Conservation (phyloP, 2,797 vertebrate species). For the Cygnus olor region DNA sequence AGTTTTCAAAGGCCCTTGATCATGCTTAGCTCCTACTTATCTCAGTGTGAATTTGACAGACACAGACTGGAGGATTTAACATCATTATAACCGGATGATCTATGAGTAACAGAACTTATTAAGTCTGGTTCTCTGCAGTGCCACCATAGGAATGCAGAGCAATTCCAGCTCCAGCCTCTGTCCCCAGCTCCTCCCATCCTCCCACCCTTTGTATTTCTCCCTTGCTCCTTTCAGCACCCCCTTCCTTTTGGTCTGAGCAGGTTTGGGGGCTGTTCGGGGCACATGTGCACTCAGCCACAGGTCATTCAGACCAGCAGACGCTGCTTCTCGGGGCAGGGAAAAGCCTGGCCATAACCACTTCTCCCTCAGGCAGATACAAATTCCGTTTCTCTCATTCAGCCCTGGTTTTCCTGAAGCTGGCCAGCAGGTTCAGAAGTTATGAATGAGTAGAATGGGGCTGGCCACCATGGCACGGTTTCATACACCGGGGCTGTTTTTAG, state of each 20-base stretch:
- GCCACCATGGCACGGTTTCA: rapidly evolving
- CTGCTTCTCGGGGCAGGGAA: rapidly evolving
- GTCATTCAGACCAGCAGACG: not conserved
- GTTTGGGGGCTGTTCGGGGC: not conserved
- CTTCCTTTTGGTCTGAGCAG: not conserved
- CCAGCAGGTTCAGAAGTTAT: not conserved
- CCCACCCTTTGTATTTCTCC: not conserved
- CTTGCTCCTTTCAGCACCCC: not conserved
- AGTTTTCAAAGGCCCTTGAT: constrained; percentile 14
- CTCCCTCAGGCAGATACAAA: not conserved
- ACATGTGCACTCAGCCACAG: rapidly evolving
- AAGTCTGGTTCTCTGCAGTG: not conserved
- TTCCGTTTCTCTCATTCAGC: not conserved
- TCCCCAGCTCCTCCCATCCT: not conserved
- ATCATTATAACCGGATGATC: not conserved
- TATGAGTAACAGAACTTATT: not conserved
- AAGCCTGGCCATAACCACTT: not conserved
- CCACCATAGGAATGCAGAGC: not conserved
- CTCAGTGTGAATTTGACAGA: constrained; percentile 39
- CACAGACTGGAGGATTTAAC: constrained; percentile 21
- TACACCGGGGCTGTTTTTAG: not conserved
- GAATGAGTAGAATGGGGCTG: not conserved
- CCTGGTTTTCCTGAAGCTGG: not conserved
- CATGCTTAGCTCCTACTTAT: not conserved
- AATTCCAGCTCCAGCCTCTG: not conserved